A percentile compares a stretch with the other conserved stretches of the same genome.
phyloP scores from a whole-genome alignment of 2,113 vertebrate genomes.

The Lampris incognitus region DNA sequence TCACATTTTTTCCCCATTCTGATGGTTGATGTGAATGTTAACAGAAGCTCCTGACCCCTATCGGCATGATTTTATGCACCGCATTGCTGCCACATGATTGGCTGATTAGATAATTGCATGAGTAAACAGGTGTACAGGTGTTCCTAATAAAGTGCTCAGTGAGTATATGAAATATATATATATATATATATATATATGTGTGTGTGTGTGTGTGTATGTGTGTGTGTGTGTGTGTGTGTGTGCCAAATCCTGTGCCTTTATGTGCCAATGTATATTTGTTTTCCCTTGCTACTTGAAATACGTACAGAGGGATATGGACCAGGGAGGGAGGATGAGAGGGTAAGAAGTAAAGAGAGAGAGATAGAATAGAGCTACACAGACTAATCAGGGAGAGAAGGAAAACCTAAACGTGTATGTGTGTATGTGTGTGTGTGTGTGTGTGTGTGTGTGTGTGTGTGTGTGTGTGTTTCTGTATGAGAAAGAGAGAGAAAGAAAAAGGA shows the following conservation, averaged over 20 bases:
- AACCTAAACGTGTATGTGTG: neutral
- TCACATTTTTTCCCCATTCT: too few species aligned
- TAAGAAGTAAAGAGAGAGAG: neutral
- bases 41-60: too few species aligned
- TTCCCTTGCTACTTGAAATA: constrained; percentile 17
- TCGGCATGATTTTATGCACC: too few species aligned
- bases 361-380: too few species aligned
- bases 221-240: neutral
- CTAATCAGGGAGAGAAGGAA: neutral
- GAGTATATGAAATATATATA: too few species aligned
- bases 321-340: constrained; percentile 6
- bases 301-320: neutral
- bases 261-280: constrained; percentile 5
- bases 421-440: neutral
- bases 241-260: neutral
- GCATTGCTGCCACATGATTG: too few species aligned
- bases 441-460: constrained; percentile 11
- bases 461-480: neutral
- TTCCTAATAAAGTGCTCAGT: too few species aligned
- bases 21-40: too few species aligned
- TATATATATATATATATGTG: neutral
- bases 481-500: neutral
- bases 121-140: too few species aligned
- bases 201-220: neutral
- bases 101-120: too few species aligned